Evolutionary conservation across 2,797 vertebrate species (phyloP), one percentile per base, ranked within the genome.

Genomic region (Thamnophis elegans): DNA sequence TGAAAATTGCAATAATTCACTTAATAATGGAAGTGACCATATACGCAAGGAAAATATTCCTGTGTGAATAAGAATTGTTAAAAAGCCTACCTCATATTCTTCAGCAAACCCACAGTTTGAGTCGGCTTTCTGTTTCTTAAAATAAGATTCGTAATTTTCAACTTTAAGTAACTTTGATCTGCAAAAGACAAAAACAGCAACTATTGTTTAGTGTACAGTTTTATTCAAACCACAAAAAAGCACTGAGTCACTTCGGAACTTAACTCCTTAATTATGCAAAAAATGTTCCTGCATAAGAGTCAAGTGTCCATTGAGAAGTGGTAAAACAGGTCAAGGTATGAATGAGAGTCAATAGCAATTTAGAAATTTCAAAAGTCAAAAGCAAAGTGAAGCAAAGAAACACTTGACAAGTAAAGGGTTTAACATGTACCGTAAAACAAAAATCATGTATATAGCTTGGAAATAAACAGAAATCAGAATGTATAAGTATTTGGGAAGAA

Each of bases 61-160:
- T 55, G 25, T 59, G 5, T 36, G n/a, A 78, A 94, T 56, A 32
- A 55, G 54, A 42, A 87, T 13, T 42, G 65, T 86, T 90, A 7
- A 51, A 60, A 59, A 73, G 95, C 96, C 0, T 95, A 99, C 99
- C 97, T 99, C 99, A 93, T 99, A 99, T 90, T 99, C 99, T 93
- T 98, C 98, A 60, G 99, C 98, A 92, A 99, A 99, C 86, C 99
- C 99, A 95, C 99, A 99, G 96, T 98, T 99, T 94, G 98, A 99
- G 95, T 99, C 98, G 0, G 99, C 98, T 95, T 98, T 98, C 96
- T 99, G 98, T 95, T 98, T 99, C 96, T 96, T 99, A 95, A 98
- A 99, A 96, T 99, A 99, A 5, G 97, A 96, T 94, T 99, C 98
- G 51, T 98, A 99, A 94, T 98, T 98, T 94, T 98, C 98, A 92